Evolutionary conservation across 2,888 invertebrate species (phyloP), one percentile per base, ranked within the genome.

Genomic region (Ormyrus pomaceus): DNA sequence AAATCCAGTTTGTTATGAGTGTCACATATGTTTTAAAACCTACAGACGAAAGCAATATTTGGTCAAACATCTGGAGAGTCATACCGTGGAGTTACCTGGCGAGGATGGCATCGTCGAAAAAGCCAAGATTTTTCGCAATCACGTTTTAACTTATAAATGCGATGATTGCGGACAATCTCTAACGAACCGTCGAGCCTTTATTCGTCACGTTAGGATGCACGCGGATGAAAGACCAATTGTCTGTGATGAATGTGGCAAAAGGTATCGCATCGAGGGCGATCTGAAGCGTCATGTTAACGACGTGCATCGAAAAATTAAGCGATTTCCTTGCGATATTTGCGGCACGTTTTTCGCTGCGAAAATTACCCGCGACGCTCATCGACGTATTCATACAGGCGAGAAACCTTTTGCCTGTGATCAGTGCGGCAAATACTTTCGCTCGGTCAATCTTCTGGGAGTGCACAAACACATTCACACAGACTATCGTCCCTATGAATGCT

Each of bases 271-370:
- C 53, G 83, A 84, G 13, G 83, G 83, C 58, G 93, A 93, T 84
- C 88, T 94, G 50, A 91, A 91, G 19, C 91, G 93, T 0, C 94
- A 94, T 88, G 86, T 91, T 3, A 91, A 91, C 46, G 91, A 92
- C 34, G 84, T 92, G 68, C 82, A 82, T 50, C 34, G 8, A 88
- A 90, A 10, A 84, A 83, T 62, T 86, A 92, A 56, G 45, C 91
- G 92, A 0, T 92, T 91, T 86, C 88, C 92, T 45, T 94, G 94
- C 85, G 92, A 93, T 77, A 83, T 89, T 55, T 94, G 94, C 62
- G 69, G 61, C 45, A 79, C 8, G 9, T 65, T 13, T 4, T 82
- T 79, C 55, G 76, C 82, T 0, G 69, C 77, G 19, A 82, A 82
- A 46, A 58, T 59, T 4, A 75, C 87, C 92, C 71, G 77, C 7